Conservation (phyloP, 2,113 vertebrate genomes). For the Sylvilagus bachmani region DNA sequence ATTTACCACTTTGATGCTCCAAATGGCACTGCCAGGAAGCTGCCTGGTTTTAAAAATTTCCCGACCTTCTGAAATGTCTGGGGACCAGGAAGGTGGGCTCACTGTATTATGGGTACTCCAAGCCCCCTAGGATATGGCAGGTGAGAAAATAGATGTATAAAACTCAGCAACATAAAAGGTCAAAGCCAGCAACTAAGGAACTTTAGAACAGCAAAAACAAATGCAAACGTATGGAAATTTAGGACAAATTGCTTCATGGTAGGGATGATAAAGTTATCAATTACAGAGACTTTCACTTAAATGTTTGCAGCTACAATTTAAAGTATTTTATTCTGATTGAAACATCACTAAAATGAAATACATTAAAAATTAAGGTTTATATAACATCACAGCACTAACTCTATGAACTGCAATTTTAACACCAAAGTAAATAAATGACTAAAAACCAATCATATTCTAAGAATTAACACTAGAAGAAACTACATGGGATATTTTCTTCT, state of each 20-base stretch:
- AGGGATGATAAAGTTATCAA: constrained; percentile 73
- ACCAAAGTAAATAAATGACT: neutral
- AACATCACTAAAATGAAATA: constrained; percentile 48
- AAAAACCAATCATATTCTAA: constrained; percentile 31
- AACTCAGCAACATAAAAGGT: constrained; percentile 93
- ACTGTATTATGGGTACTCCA: constrained; percentile 96
- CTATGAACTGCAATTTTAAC: neutral
- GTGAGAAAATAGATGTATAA: constrained; percentile 96
- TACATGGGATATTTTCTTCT: neutral
- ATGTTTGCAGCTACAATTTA: constrained; percentile 41
- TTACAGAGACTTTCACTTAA: constrained; percentile 63
- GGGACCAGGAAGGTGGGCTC: constrained; percentile 97
- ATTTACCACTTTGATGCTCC: constrained; percentile 99
- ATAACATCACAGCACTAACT: constrained; percentile 53
- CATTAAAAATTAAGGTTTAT: constrained; percentile 70
- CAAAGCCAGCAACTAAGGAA: constrained; percentile 93
- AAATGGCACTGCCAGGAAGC: constrained; percentile 93
- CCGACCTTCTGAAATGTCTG: constrained; percentile 95
- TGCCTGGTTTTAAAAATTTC: constrained; percentile 95
- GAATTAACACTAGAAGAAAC: constrained; percentile 15
- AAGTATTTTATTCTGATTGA: constrained; percentile 60
- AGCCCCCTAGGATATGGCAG: constrained; percentile 94
- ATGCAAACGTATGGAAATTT: constrained; percentile 87
- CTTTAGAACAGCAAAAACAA: constrained; percentile 89
- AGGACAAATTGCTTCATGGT: constrained; percentile 84